A percentile compares a stretch with the other conserved stretches of the same genome.
Evolutionary conservation across 2,888 invertebrate genomes (phyloP).

Genomic region (Dichetophora obliterata): DNA sequence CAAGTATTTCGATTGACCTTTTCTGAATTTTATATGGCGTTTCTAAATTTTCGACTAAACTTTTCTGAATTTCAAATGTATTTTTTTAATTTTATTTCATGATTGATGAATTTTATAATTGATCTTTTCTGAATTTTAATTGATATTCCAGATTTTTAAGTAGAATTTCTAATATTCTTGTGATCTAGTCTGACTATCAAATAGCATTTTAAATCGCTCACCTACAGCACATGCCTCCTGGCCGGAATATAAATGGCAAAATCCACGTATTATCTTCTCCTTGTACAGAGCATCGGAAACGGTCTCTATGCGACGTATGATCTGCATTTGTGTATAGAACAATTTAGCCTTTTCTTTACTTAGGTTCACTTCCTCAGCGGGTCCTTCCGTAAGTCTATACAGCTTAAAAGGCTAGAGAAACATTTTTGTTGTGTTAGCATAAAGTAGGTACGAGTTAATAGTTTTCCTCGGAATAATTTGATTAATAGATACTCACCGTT

Average conservation of each 20-base stretch:
- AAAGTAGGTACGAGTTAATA: not conserved
- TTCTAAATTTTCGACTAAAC: too few species aligned
- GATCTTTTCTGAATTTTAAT: too few species aligned
- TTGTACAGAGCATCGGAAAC: conserved; percentile 94
- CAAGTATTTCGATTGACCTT: too few species aligned
- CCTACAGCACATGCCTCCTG: conserved; percentile 74
- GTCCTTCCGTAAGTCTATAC: conserved; percentile 81
- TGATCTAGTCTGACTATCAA: too few species aligned
- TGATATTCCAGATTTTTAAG: too few species aligned
- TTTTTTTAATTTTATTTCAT: too few species aligned
- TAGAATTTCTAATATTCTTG: too few species aligned
- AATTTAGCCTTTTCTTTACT: conserved; percentile 85
- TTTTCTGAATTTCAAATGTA: too few species aligned
- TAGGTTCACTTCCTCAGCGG: conserved; percentile 78
- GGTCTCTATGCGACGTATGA: conserved; percentile 92
- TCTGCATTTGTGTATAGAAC: conserved; percentile 81
- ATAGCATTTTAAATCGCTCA: conserved; percentile 81
- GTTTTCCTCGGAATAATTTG: not conserved
- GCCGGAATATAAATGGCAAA: conserved; percentile 97
- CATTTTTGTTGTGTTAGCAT: not conserved
- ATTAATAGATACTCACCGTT: not conserved
- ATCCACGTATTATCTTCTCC: conserved; percentile 93
- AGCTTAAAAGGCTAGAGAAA: conserved; percentile 1
- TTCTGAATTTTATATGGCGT: too few species aligned
- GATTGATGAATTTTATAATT: too few species aligned